phyloP scores from a whole-genome alignment of 2,888 invertebrate species.

The Petrophora chlorosata region DNA sequence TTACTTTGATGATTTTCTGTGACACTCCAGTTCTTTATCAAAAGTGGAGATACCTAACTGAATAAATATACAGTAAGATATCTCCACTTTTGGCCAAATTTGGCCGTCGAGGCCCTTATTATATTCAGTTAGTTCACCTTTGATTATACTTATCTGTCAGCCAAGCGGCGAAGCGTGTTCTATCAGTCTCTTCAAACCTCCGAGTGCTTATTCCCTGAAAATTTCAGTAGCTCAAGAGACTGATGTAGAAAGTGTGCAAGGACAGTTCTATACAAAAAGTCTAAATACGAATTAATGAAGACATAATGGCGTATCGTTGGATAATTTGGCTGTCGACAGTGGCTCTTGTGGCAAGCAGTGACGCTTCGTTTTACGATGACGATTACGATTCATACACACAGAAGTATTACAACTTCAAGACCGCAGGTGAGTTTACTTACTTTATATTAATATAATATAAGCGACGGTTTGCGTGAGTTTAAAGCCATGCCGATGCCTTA shows the following conservation, averaged over 20 bases:
- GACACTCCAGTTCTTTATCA: no score
- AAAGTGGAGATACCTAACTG: no score
- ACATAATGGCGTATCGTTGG: conserved; percentile 60
- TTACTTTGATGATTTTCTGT: conserved; percentile 10
- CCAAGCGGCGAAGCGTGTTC: conserved; percentile 5
- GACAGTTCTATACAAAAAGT: conserved; percentile 41
- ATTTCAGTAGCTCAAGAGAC: conserved; percentile 33
- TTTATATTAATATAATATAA: background rate
- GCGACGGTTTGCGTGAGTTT: no score
- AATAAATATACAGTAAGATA: no score
- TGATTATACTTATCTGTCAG: background rate
- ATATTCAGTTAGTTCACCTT: no score
- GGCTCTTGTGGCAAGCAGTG: conserved; percentile 51
- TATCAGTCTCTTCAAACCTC: conserved; percentile 17
- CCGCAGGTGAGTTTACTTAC: conserved; percentile 58
- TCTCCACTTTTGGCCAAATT: no score
- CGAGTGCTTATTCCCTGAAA: conserved; percentile 15
- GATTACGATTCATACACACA: conserved; percentile 73
- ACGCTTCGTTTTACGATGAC: conserved; percentile 72
- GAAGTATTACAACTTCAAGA: conserved; percentile 68
- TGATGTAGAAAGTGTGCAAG: conserved; percentile 43
- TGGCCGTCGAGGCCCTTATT: no score
- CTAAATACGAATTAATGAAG: conserved; percentile 31
- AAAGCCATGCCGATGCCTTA: no score
- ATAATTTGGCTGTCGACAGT: conserved; percentile 56